phyloP scores from a whole-genome alignment of 2,113 vertebrate genomes.

The Thalassarche chlororhynchos region DNA sequence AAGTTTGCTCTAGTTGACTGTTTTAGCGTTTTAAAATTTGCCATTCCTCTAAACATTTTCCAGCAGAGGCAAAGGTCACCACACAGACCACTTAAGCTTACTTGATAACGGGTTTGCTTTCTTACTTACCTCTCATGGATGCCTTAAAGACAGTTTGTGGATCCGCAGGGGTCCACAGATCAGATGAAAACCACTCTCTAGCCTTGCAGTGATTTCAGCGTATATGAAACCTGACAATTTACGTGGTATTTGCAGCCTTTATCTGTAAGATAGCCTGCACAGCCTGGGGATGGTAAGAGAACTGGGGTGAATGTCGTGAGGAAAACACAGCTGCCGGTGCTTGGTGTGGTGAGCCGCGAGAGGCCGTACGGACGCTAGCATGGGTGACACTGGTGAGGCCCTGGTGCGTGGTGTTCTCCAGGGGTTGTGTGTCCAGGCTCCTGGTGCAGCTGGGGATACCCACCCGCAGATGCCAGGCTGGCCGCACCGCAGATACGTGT shows the following conservation, averaged over 20 bases:
- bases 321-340: rapidly evolving
- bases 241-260: too few species aligned
- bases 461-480: rapidly evolving
- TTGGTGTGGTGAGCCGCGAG: rapidly evolving
- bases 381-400: rapidly evolving
- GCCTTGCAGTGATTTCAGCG: background rate
- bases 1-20: background rate
- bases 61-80: background rate
- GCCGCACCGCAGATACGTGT: background rate
- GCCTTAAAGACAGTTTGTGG: background rate
- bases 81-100: background rate
- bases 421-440: background rate
- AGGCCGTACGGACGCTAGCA: rapidly evolving
- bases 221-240: background rate
- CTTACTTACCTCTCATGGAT: background rate
- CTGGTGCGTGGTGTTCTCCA: rapidly evolving
- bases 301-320: rapidly evolving
- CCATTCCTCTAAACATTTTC: background rate
- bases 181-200: background rate
- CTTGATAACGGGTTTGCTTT: background rate
- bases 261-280: rapidly evolving
- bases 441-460: background rate
- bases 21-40: background rate
- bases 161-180: rapidly evolving
- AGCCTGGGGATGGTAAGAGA: background rate